phyloP scores from a whole-genome alignment of 2,797 vertebrate genomes.

The Rhyacichthys aspro region DNA sequence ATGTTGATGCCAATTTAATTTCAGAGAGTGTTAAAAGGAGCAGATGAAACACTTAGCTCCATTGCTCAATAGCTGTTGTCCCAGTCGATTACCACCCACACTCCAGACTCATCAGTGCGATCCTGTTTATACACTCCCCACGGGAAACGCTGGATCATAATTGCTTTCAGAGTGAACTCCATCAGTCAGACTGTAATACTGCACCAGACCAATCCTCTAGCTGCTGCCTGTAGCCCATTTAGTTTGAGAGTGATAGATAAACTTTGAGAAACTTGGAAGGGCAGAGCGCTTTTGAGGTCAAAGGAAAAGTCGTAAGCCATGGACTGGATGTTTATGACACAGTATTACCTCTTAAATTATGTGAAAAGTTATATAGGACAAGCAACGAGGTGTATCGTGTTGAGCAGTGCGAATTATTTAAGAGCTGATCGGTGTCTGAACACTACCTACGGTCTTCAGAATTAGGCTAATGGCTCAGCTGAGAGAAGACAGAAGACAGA shows the following conservation, averaged over 20 bases:
- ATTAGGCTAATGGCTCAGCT: conserved; percentile 21
- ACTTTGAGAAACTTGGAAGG: not conserved
- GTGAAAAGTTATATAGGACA: not conserved
- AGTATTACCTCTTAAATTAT: no score
- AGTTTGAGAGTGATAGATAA: conserved; percentile 13
- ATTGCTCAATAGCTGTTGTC: conserved; percentile 26
- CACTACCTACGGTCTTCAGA: conserved; percentile 12
- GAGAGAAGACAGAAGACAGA: conserved; percentile 18
- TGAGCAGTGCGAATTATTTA: conserved; percentile 17
- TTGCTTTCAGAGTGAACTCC: conserved; percentile 57
- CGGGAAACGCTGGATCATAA: conserved; percentile 46
- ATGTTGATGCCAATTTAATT: conserved; percentile 3
- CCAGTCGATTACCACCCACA: conserved; percentile 51
- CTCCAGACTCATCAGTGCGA: conserved; percentile 58
- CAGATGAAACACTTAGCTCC: conserved; percentile 14
- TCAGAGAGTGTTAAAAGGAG: conserved; percentile 20
- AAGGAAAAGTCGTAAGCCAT: not conserved
- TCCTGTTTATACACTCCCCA: conserved; percentile 52
- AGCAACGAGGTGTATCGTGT: not conserved
- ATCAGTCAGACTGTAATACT: conserved; percentile 48
- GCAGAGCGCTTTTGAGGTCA: conserved; percentile 11
- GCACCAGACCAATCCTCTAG: conserved; percentile 23
- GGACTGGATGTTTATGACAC: not conserved
- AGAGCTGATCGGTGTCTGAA: conserved; percentile 2
- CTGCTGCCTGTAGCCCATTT: conserved; percentile 4